These are phyloP conservation scores for Rhynchophorus ferrugineus DNA, from an alignment of 1,140 invertebrate species.

Conservation along the genomic window DNA sequence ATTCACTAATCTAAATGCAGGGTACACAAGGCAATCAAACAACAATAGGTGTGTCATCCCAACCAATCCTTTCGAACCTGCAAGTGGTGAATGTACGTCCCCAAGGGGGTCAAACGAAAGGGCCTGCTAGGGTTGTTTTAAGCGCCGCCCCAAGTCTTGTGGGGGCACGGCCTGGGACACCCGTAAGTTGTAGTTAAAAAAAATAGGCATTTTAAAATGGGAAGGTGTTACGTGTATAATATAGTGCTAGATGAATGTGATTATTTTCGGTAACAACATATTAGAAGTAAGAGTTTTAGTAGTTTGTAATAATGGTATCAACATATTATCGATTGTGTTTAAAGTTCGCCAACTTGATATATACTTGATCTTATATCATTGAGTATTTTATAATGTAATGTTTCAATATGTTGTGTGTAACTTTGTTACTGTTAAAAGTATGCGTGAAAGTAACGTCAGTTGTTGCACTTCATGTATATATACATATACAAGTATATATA, in stretches of 20 bases:
- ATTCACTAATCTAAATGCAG: constrained; percentile 6
- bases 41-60: constrained; percentile 34
- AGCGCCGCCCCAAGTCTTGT: constrained; percentile 73
- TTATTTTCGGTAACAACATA: too few relatives aligned
- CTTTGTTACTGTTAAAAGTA: too few relatives aligned
- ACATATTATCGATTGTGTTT: constrained; percentile 1
- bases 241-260: too few relatives aligned
- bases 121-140: constrained; percentile 65
- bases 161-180: constrained; percentile 66
- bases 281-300: too few relatives aligned
- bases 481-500: too few relatives aligned
- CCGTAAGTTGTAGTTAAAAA: constrained; percentile 53
- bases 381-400: too few relatives aligned
- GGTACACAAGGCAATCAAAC: constrained; percentile 21
- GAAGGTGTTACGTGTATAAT: constrained; percentile 22
- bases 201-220: constrained; percentile 23
- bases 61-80: constrained; percentile 59
- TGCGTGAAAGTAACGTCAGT: too few relatives aligned
- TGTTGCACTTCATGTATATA: too few relatives aligned
- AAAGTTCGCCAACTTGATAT: neutral
- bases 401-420: too few relatives aligned
- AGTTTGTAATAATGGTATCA: neutral
- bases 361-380: too few relatives aligned
- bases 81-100: constrained; percentile 80
- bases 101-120: constrained; percentile 61